Evolutionary conservation across 2,113 vertebrate species (phyloP).

Genomic region (Cygnus atratus): DNA sequence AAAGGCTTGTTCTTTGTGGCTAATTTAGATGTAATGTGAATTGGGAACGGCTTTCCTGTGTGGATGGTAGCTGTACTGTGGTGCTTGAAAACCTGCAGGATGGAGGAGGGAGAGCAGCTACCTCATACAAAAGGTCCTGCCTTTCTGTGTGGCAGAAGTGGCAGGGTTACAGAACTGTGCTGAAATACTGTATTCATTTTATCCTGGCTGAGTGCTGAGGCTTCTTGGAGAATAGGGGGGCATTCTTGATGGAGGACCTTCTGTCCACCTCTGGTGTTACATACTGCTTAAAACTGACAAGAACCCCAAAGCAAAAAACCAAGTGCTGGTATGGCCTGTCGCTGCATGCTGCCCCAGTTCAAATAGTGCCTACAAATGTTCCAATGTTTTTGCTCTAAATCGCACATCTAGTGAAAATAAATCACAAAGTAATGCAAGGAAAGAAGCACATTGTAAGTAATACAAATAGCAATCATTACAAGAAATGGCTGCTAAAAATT

Average conservation of each 20-base stretch:
- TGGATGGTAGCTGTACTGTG: background rate
- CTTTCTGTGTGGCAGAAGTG: background rate
- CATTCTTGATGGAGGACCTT: background rate
- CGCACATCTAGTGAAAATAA: background rate
- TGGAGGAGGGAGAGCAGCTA: background rate
- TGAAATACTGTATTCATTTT: background rate
- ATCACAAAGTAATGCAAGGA: background rate
- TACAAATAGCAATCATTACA: background rate
- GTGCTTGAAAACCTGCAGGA: background rate
- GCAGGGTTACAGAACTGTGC: background rate
- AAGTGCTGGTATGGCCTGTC: background rate
- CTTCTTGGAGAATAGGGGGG: background rate
- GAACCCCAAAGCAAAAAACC: background rate
- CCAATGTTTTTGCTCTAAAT: background rate
- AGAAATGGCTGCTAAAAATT: constrained; percentile 6
- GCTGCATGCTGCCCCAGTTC: background rate
- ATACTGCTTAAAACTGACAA: background rate
- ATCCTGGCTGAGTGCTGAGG: background rate
- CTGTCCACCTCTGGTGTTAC: background rate
- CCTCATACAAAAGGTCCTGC: background rate
- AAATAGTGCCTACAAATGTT: background rate
- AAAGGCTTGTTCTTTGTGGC: background rate
- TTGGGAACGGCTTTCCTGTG: background rate
- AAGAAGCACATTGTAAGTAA: background rate
- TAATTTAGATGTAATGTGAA: background rate